phyloP scores from a whole-genome alignment of 1,140 invertebrate species.

The Phthorimaea operculella region DNA sequence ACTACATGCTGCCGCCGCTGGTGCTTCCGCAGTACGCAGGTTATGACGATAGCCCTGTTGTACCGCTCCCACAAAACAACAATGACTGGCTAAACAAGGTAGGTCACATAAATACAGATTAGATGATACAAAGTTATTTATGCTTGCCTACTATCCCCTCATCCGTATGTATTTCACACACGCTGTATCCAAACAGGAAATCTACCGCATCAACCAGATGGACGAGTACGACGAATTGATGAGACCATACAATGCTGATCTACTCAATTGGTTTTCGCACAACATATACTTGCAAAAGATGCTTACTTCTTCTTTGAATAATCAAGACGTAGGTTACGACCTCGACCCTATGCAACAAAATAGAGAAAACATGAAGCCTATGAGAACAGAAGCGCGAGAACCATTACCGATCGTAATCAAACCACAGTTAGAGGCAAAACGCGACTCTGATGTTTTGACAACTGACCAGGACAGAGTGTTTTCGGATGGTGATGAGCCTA shows the following conservation, averaged over 20 bases:
- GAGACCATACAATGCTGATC: neutral
- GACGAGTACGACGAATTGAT: neutral
- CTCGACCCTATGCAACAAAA: neutral
- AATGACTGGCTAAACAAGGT: slow-evolving; percentile 29
- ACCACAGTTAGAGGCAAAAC: no score
- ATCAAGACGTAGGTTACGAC: neutral
- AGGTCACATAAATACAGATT: neutral
- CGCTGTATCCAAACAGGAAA: slow-evolving; percentile 17
- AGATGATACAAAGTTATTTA: no score
- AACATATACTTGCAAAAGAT: neutral
- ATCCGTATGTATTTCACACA: no score
- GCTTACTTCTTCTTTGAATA: neutral
- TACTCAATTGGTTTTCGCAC: neutral
- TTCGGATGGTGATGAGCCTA: neutral
- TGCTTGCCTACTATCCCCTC: no score
- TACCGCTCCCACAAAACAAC: neutral
- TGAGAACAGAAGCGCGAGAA: neutral
- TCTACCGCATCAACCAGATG: slow-evolving; percentile 28
- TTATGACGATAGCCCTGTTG: slow-evolving; percentile 15
- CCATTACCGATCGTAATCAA: neutral
- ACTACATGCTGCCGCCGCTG: slow-evolving; percentile 16
- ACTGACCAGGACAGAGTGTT: neutral
- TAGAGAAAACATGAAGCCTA: slow-evolving; percentile 3
- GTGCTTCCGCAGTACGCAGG: slow-evolving; percentile 17
- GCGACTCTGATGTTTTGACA: no score